Percentiles rank a stretch among this genome's conserved stretches.
Evolutionary conservation across 2,113 vertebrate genomes (phyloP).

Genomic region (Illadopsis cleaveri): DNA sequence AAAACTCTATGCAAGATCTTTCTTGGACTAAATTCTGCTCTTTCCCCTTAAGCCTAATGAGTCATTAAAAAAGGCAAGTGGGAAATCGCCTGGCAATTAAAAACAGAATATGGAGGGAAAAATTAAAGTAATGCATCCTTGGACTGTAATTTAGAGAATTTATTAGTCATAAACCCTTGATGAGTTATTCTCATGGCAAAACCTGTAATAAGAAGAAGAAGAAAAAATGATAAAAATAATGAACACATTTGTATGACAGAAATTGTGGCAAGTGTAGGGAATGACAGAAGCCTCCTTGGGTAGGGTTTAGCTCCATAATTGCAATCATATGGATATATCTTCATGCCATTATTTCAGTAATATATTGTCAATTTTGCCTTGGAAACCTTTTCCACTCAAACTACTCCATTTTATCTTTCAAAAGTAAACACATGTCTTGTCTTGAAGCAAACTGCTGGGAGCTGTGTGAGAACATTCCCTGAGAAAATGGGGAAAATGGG

Average conservation of each 20-base stretch:
- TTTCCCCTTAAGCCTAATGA: conserved; percentile 59
- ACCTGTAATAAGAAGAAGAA: conserved; percentile 6
- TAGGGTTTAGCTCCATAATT: conserved; percentile 4
- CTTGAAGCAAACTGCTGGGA: background rate
- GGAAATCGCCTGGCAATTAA: conserved; percentile 60
- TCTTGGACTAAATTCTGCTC: conserved; percentile 17
- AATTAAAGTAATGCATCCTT: conserved; percentile 65
- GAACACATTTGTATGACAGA: conserved; percentile 28
- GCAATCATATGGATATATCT: background rate
- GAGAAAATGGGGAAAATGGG: background rate
- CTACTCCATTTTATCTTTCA: background rate
- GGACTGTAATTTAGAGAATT: conserved; percentile 66
- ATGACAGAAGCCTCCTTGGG: conserved; percentile 21
- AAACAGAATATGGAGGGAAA: conserved; percentile 38
- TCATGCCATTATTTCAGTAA: background rate
- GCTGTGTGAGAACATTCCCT: background rate
- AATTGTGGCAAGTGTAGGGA: background rate
- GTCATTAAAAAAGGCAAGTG: conserved; percentile 54
- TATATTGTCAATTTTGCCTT: background rate
- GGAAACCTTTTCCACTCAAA: conserved; percentile 15
- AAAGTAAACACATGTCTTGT: background rate
- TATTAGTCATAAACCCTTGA: conserved; percentile 59
- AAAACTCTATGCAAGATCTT: conserved; percentile 1
- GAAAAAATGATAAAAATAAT: conserved; percentile 31
- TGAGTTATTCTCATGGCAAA: conserved; percentile 69